Percentiles rank a stretch among this genome's conserved stretches.
phyloP scores from a whole-genome alignment of 2,888 invertebrate species.

The Schizaphis graminum region DNA sequence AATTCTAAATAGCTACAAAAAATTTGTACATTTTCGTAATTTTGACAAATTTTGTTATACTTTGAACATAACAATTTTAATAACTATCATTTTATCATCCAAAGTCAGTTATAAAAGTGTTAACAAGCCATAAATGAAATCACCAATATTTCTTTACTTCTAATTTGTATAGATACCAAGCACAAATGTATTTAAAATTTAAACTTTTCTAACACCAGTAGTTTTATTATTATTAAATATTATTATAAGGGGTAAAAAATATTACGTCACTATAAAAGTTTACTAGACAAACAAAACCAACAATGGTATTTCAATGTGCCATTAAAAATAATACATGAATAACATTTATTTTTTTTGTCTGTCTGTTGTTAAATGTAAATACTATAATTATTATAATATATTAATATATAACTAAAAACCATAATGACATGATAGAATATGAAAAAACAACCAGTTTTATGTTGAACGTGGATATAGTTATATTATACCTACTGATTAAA shows the following conservation, averaged over 20 bases:
- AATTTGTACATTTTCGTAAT: too few species aligned
- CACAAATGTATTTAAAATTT: not conserved
- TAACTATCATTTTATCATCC: not conserved
- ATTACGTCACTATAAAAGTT: too few species aligned
- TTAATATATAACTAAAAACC: not conserved
- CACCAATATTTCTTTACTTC: not conserved
- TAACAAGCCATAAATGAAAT: not conserved
- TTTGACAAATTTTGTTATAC: too few species aligned
- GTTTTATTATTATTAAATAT: too few species aligned
- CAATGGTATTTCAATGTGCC: not conserved
- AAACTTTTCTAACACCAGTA: too few species aligned
- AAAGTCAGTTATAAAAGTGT: not conserved
- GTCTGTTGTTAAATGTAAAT: not conserved
- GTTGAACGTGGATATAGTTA: not conserved
- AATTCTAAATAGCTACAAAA: too few species aligned
- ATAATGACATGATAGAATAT: not conserved
- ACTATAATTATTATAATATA: not conserved
- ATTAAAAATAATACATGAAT: not conserved
- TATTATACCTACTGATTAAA: not conserved
- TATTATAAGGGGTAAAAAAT: too few species aligned
- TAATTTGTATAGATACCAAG: not conserved
- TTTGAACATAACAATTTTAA: not conserved
- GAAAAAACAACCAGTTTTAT: not conserved
- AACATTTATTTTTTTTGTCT: not conserved
- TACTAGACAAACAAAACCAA: conserved; percentile 10